Evolutionary conservation across 2,888 invertebrate species (phyloP), one percentile per base, ranked within the genome.

Genomic region (Trichopoda pennipes): DNA sequence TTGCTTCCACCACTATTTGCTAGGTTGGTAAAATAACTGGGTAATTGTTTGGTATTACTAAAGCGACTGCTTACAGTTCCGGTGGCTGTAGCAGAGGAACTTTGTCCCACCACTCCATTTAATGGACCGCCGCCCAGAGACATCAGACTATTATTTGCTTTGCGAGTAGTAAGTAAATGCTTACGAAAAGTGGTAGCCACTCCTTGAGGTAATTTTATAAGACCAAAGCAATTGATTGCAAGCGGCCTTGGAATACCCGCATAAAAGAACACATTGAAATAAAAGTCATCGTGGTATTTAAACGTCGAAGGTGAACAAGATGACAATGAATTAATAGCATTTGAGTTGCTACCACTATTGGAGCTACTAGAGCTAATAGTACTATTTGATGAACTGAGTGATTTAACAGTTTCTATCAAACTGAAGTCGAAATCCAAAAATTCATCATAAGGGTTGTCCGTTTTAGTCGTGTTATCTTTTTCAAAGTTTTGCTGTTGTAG

Each of bases 141-240:
- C 23, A 87, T 87, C 0, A 90, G 81, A 58, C 89, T 82, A 53
- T 90, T 88, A 68, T 90, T 90, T 19, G 89, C 89, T 82, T 90
- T 90, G 17, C 90, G 87, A 4, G 88, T 87, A 63, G 86, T 88
- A 0, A 90, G 80, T 38, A 90, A 84, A 84, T 90, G 87, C 75
- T 90, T 90, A 17, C 89, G 87, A 49, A 90, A 85, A 3, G 88
- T 87, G 1, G 87, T 87, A 8, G 88, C 88, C 76, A 87, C 84
- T 7, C 86, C 86, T 49, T 88, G 86, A 49, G 89, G 89, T 76
- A 89, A 28, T 80, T 90, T 89, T 17, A 89, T 86, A 61, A 89
- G 84, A 0, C 89, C 89, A 70, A 89, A 89, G 3, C 88, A 86
- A 74, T 89, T 89, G 80, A 89, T 86, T 23, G 89, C 86, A 74